Percentiles rank a stretch among this genome's conserved stretches.
Conservation (phyloP, 1,140 invertebrate genomes). For the Phymastichus coffea region DNA sequence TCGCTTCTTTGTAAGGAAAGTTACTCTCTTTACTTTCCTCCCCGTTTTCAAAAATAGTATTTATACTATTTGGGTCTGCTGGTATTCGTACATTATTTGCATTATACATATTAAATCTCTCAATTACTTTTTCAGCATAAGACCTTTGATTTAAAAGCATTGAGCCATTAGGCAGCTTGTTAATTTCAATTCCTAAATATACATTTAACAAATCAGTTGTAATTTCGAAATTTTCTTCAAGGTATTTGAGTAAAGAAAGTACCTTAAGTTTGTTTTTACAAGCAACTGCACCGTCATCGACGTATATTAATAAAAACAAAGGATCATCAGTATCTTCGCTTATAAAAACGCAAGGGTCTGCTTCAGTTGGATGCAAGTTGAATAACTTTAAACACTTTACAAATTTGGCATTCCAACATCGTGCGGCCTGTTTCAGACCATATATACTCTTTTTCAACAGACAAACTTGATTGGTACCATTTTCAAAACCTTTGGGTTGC, state of each 20-base stretch:
- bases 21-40: constrained; percentile 7
- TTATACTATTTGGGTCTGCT: not conserved
- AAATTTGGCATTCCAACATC: constrained; percentile 43
- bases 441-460: constrained; percentile 46
- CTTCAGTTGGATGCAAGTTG: constrained; percentile 26
- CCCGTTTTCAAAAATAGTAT: not conserved
- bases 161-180: constrained; percentile 40
- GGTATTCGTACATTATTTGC: constrained; percentile 25
- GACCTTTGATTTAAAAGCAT: constrained; percentile 39
- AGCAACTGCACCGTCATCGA: constrained; percentile 26
- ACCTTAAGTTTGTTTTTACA: not conserved
- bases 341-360: constrained; percentile 30
- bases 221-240: constrained; percentile 23
- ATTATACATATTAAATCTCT: constrained; percentile 36
- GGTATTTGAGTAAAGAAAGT: constrained; percentile 1
- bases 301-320: constrained; percentile 7
- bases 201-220: no score
- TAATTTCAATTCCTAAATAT: constrained; percentile 34
- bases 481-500: constrained; percentile 38
- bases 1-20: not conserved
- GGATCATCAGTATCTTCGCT: constrained; percentile 26
- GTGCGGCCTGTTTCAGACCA: constrained; percentile 48
- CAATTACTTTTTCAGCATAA: constrained; percentile 32
- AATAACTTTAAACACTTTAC: constrained; percentile 17
- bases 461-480: constrained; percentile 37